Conservation (phyloP, 2,113 vertebrate species). For the Centrocercus urophasianus region DNA sequence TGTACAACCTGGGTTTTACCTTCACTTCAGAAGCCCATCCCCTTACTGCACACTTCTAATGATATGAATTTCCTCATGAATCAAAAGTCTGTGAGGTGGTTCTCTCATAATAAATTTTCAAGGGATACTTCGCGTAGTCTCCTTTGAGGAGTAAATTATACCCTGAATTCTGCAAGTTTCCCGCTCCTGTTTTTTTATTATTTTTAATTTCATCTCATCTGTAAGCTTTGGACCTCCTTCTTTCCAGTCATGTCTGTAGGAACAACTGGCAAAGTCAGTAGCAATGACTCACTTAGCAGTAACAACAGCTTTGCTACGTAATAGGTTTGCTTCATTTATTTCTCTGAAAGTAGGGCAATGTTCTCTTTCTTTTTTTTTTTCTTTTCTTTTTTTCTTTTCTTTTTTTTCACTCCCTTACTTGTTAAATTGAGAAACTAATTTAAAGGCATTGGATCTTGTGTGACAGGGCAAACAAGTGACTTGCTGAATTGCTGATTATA, state of each 20-base stretch:
- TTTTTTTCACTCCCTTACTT: neutral
- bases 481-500: conserved; percentile 34
- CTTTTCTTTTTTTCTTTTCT: neutral
- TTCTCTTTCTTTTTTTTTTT: neutral
- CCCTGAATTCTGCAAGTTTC: conserved; percentile 10
- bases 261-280: conserved; percentile 58
- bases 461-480: conserved; percentile 1
- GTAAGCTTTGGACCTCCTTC: conserved; percentile 17
- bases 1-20: neutral
- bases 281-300: conserved; percentile 52
- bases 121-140: neutral
- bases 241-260: conserved; percentile 28
- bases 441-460: conserved; percentile 45
- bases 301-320: conserved; percentile 51
- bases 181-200: neutral
- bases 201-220: neutral
- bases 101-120: neutral
- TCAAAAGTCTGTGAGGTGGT: neutral
- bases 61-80: neutral
- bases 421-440: conserved; percentile 45
- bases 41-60: neutral
- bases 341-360: conserved; percentile 40
- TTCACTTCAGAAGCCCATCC: neutral
- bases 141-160: neutral
- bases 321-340: conserved; percentile 57